Conservation (phyloP, 2,888 invertebrate genomes). For the Laspeyria flexula region DNA sequence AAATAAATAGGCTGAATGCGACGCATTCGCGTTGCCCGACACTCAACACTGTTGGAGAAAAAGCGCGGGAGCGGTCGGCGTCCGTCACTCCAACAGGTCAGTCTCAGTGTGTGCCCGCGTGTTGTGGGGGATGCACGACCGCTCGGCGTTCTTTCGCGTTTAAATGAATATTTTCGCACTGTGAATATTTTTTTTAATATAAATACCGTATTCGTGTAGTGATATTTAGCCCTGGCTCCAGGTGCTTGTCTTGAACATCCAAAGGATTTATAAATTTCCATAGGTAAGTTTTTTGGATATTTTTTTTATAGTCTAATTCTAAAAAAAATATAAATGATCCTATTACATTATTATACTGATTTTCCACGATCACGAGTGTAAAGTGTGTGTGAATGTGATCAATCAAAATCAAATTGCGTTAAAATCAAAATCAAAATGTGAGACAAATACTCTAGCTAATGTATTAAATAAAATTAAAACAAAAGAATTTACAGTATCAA, state of each 20-base stretch:
- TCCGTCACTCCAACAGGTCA: conserved; percentile 44
- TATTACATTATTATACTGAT: no score
- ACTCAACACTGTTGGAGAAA: conserved; percentile 55
- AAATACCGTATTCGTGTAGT: conserved; percentile 49
- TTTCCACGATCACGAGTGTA: no score
- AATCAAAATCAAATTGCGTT: no score
- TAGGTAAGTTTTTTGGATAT: conserved; percentile 41
- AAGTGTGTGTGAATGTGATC: no score
- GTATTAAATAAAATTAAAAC: conserved; percentile 15
- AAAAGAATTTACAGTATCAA: conserved; percentile 18
- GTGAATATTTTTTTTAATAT: conserved; percentile 34
- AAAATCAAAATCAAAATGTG: no score
- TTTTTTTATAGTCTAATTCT: neutral
- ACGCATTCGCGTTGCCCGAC: conserved; percentile 50
- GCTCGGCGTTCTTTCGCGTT: conserved; percentile 47
- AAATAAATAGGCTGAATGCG: conserved; percentile 63
- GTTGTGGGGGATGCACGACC: conserved; percentile 56
- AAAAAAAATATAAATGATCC: neutral
- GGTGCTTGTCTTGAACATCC: conserved; percentile 35
- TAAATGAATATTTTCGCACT: conserved; percentile 42
- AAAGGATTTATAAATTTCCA: conserved; percentile 45
- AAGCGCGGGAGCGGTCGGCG: conserved; percentile 44
- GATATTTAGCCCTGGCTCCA: conserved; percentile 43
- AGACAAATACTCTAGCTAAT: neutral
- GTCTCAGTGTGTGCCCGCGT: conserved; percentile 68